A percentile compares a stretch with the other conserved stretches of the same genome.
phyloP scores from a whole-genome alignment of 2,888 invertebrate genomes.

The Parapristionchus giblindavisi region DNA sequence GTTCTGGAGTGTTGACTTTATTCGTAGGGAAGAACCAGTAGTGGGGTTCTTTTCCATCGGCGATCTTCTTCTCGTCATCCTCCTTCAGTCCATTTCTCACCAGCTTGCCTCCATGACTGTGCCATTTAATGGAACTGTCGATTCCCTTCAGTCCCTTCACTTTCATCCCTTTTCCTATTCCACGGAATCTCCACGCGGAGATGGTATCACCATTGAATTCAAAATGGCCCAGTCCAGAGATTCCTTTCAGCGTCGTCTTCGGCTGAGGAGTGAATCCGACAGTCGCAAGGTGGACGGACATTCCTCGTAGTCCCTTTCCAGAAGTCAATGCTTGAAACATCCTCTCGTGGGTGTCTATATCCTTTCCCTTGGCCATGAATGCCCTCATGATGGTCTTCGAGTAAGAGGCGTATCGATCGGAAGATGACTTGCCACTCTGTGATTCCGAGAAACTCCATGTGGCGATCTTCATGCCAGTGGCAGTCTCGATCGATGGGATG shows the following conservation, averaged over 20 bases:
- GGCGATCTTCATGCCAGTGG: not conserved
- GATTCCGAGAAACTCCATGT: conserved; percentile 10
- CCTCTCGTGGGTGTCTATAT: not conserved
- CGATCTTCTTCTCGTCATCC: not conserved
- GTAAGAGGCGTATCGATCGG: conserved; percentile 2
- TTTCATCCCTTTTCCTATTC: conserved; percentile 1
- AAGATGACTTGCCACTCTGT: conserved; percentile 9
- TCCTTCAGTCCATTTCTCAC: not conserved
- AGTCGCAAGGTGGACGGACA: conserved; percentile 9
- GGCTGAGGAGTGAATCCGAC: not conserved
- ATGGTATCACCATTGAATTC: conserved; percentile 7
- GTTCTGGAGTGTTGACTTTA: not conserved
- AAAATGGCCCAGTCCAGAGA: not conserved
- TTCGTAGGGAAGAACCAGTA: not conserved
- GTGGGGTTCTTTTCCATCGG: not conserved
- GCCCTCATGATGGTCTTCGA: conserved; percentile 8
- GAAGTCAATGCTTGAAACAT: not conserved
- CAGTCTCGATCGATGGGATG: not conserved
- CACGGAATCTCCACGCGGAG: not conserved
- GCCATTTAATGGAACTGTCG: not conserved
- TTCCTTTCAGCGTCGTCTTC: not conserved
- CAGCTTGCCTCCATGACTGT: not conserved
- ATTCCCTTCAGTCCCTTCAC: not conserved
- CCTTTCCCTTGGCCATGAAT: conserved; percentile 9
- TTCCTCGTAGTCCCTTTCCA: not conserved